Evolutionary conservation across 2,113 vertebrate genomes (phyloP).

Genomic region (Cryptoleucopteryx plumbea): DNA sequence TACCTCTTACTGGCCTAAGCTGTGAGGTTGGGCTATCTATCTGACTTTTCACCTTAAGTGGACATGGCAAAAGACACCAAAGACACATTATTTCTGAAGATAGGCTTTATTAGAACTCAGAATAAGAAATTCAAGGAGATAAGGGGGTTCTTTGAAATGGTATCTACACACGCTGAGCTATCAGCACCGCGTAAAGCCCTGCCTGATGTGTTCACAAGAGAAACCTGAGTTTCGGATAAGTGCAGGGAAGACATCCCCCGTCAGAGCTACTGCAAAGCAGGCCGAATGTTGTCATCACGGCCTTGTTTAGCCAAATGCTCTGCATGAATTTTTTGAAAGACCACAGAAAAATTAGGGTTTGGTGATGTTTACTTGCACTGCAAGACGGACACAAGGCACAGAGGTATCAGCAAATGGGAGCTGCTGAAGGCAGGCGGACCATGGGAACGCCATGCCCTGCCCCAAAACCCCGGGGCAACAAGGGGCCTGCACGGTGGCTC

Average conservation of each 20-base stretch:
- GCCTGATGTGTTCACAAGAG: neutral
- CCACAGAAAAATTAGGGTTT: neutral
- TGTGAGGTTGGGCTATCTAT: neutral
- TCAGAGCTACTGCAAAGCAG: neutral
- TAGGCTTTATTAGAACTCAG: neutral
- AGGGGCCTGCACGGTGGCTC: neutral
- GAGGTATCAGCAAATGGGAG: accelerated
- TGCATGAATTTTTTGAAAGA: neutral
- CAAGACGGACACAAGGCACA: neutral
- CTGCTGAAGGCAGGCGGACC: neutral
- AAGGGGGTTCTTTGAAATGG: neutral
- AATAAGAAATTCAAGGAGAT: constrained; percentile 25
- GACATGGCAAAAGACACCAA: neutral
- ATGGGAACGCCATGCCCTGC: neutral
- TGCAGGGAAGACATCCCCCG: neutral
- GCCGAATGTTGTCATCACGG: neutral
- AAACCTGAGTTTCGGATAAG: neutral
- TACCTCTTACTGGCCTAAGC: neutral
- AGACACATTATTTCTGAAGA: neutral
- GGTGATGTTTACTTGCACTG: neutral
- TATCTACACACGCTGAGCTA: neutral
- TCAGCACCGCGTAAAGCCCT: neutral
- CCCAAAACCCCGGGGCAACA: neutral
- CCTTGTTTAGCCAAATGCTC: neutral
- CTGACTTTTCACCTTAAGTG: neutral